Evolutionary conservation across 2,113 vertebrate species (phyloP).

Genomic region (Thymallus thymallus): DNA sequence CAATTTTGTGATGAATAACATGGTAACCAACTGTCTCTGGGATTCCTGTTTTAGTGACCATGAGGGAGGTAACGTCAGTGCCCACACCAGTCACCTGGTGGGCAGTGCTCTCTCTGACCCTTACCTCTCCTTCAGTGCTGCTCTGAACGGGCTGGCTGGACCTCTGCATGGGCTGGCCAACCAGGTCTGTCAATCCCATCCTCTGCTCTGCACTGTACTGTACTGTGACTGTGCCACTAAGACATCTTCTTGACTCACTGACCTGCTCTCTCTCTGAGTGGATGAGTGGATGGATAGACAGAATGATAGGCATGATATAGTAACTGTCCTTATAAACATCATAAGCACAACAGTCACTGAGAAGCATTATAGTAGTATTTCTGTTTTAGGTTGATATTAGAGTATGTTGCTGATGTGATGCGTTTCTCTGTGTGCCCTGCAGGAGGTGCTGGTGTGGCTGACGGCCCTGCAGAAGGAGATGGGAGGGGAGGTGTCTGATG

Average conservation of each 20-base stretch:
- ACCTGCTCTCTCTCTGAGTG: neutral
- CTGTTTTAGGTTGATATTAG: neutral
- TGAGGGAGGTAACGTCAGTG: conserved; percentile 95
- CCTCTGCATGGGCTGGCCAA: conserved; percentile 95
- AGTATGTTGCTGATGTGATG: neutral
- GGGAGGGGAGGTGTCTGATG: conserved; percentile 90
- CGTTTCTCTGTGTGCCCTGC: neutral
- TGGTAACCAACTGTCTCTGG: neutral
- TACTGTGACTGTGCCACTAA: neutral
- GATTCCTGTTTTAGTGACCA: conserved; percentile 80
- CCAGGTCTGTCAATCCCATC: conserved; percentile 77
- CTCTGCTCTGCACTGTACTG: neutral
- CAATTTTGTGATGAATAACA: no score
- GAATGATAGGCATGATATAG: no score
- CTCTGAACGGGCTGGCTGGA: conserved; percentile 94
- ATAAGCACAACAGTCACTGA: neutral
- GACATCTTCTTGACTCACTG: neutral
- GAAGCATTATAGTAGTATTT: neutral
- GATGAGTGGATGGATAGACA: no score
- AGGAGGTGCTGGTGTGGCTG: conserved; percentile 96
- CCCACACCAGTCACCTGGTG: conserved; percentile 92
- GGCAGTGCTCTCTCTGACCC: conserved; percentile 93
- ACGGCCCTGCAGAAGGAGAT: conserved; percentile 92
- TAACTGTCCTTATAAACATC: neutral
- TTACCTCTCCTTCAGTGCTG: conserved; percentile 91